Conservation (phyloP, 2,797 vertebrate genomes). For the Mareca penelope region DNA sequence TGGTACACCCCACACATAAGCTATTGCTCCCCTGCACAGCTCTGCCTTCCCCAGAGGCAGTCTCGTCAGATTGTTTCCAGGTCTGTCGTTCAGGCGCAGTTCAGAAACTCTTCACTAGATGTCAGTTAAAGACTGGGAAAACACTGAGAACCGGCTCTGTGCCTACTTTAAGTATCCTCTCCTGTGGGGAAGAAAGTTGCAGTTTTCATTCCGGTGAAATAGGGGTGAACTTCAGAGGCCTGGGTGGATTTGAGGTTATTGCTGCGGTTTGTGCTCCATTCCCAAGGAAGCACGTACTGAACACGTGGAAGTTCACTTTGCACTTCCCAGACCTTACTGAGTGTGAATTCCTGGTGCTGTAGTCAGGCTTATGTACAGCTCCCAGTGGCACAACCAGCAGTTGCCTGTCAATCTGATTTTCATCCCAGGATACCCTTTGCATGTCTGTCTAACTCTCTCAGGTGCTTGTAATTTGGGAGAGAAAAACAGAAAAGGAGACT, state of each 20-base stretch:
- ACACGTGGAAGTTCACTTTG: background rate
- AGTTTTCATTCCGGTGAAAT: background rate
- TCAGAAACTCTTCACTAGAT: constrained; percentile 52
- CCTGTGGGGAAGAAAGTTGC: background rate
- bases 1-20: fast-evolving
- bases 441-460: background rate
- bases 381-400: background rate
- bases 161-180: background rate
- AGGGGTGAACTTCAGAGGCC: background rate
- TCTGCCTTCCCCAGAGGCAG: background rate
- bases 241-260: background rate
- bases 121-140: constrained; percentile 48
- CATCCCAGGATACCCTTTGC: background rate
- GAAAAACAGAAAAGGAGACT: background rate
- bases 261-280: background rate
- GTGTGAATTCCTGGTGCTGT: background rate
- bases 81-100: constrained; percentile 11
- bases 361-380: background rate
- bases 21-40: background rate
- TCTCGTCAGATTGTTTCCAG: fast-evolving
- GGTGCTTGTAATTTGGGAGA: background rate
- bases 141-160: background rate
- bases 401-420: background rate
- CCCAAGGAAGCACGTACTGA: background rate
- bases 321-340: background rate